Evolutionary conservation across 2,113 vertebrate species (phyloP).

Genomic region (Heterotis niloticus): DNA sequence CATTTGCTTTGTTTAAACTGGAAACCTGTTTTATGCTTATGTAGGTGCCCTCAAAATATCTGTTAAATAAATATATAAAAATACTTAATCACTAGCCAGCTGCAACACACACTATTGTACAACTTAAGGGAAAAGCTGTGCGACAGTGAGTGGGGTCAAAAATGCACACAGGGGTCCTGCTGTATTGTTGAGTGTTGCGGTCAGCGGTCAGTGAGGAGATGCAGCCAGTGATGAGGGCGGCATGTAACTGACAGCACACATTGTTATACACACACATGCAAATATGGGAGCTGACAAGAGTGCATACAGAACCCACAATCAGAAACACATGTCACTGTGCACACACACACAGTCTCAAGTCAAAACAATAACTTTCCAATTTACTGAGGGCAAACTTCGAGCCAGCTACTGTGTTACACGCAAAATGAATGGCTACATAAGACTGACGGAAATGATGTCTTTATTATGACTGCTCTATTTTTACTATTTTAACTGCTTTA

Average conservation of each 20-base stretch:
- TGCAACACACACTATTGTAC: background rate
- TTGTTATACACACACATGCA: background rate
- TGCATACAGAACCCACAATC: background rate
- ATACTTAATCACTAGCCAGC: background rate
- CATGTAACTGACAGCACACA: background rate
- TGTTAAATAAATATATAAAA: background rate
- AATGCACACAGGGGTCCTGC: background rate
- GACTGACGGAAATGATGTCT: conserved; percentile 27
- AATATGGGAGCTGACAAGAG: background rate
- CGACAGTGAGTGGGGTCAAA: background rate
- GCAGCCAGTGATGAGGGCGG: background rate
- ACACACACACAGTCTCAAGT: background rate
- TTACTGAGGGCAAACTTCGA: conserved; percentile 7
- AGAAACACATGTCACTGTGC: conserved; percentile 10
- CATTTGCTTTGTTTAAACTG: background rate
- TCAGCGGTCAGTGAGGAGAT: background rate
- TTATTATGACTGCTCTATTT: conserved; percentile 6
- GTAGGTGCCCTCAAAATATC: background rate
- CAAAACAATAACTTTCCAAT: conserved; percentile 23
- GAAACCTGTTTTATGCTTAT: background rate
- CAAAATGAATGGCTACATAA: background rate
- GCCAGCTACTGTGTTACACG: conserved; percentile 1
- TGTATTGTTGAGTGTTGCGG: background rate
- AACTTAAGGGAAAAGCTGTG: background rate
- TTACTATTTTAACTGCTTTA: conserved; percentile 9